Percentiles rank a stretch among this genome's conserved stretches.
Conservation (phyloP, 2,797 vertebrate species). For the Rhinatrema bivittatum region DNA sequence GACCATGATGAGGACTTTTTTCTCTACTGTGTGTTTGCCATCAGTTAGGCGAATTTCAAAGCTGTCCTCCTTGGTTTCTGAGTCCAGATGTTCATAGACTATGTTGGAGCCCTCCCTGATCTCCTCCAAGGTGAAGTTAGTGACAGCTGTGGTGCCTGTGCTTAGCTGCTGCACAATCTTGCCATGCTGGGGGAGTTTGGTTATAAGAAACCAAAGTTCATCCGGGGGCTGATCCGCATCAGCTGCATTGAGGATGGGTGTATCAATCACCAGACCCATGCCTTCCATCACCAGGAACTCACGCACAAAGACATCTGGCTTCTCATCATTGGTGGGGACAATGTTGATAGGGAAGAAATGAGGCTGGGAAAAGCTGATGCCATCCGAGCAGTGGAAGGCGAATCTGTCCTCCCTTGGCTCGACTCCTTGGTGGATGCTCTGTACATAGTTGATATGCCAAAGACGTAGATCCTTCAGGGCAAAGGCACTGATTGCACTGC, state of each 20-base stretch:
- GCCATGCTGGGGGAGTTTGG: constrained; percentile 65
- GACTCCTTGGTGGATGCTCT: constrained; percentile 80
- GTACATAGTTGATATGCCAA: constrained; percentile 70
- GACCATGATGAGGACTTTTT: constrained; percentile 66
- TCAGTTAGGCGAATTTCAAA: constrained; percentile 75
- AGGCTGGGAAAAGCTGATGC: constrained; percentile 72
- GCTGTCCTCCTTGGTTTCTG: constrained; percentile 74
- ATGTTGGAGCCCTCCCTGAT: constrained; percentile 75
- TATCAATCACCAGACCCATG: constrained; percentile 80
- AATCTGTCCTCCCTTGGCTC: constrained; percentile 75
- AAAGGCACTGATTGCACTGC: constrained; percentile 77
- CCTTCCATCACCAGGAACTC: constrained; percentile 84
- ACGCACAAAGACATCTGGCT: constrained; percentile 66
- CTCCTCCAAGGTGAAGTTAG: constrained; percentile 67
- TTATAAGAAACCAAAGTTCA: constrained; percentile 70
- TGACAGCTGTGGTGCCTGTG: constrained; percentile 53
- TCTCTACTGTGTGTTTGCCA: constrained; percentile 65
- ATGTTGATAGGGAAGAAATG: constrained; percentile 76
- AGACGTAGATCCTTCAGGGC: constrained; percentile 63
- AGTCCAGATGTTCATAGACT: constrained; percentile 82
- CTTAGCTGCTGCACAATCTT: constrained; percentile 69
- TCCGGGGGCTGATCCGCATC: constrained; percentile 72
- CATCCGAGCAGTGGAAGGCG: constrained; percentile 78
- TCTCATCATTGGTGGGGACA: constrained; percentile 75
- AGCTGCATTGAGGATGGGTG: constrained; percentile 62